These are phyloP conservation scores for Adoxophyes honmai DNA, from an alignment of 1,140 invertebrate species.

Conservation along the genomic window DNA sequence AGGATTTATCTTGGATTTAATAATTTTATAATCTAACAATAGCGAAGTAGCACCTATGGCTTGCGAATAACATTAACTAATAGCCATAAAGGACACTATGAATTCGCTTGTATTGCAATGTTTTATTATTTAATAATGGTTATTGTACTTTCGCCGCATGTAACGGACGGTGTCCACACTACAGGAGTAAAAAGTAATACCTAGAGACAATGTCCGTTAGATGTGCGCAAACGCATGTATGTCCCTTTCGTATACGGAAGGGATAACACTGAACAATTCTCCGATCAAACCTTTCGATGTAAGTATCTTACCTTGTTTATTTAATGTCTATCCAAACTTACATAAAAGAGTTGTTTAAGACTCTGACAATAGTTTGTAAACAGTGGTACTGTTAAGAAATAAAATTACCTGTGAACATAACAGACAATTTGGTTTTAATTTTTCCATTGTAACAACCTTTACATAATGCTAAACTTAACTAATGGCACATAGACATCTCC, in stretches of 20 bases:
- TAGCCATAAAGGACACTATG: slow-evolving; percentile 66
- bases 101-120: slow-evolving; percentile 70
- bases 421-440: slow-evolving; percentile 22
- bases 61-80: slow-evolving; percentile 74
- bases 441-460: not conserved
- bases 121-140: slow-evolving; percentile 60
- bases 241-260: not conserved
- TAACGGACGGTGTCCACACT: slow-evolving; percentile 18
- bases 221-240: not conserved
- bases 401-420: slow-evolving; percentile 64
- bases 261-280: not conserved
- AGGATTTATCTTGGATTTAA: slow-evolving; percentile 58
- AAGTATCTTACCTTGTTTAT: not conserved
- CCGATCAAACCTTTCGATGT: not conserved
- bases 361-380: slow-evolving; percentile 42
- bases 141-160: slow-evolving; percentile 22
- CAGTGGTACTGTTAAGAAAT: slow-evolving; percentile 44
- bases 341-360: slow-evolving; percentile 15
- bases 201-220: not conserved
- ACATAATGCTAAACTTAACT: no score
- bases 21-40: slow-evolving; percentile 70
- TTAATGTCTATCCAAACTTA: not conserved
- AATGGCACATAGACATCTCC: no score
- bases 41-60: slow-evolving; percentile 66
- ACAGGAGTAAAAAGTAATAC: not conserved